These are phyloP conservation scores for Branchellion lobata DNA, from an alignment of 2,888 invertebrate species.

Conservation along the genomic window DNA sequence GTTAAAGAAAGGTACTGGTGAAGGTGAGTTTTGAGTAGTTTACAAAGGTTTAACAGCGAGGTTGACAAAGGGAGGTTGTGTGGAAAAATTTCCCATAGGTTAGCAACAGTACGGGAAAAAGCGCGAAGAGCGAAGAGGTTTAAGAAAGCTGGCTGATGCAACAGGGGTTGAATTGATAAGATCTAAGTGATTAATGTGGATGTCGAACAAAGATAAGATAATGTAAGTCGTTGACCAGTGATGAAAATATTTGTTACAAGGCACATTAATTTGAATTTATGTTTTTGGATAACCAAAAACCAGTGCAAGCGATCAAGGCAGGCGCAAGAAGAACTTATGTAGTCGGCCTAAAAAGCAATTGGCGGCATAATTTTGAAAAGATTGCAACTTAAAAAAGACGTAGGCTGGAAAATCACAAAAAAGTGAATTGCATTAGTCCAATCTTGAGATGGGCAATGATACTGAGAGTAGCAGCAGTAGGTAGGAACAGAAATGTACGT, in stretches of 20 bases:
- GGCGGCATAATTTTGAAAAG: not conserved
- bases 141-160: not conserved
- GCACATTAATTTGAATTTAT: not conserved
- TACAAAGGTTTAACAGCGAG: no score
- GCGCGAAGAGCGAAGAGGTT: not conserved
- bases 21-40: no score
- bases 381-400: not conserved
- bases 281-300: not conserved
- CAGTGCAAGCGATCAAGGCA: not conserved
- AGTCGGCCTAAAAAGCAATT: not conserved
- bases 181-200: not conserved
- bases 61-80: not conserved
- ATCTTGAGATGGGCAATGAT: not conserved
- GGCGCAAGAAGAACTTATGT: not conserved
- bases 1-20: no score
- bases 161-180: not conserved
- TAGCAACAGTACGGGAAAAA: slow-evolving; percentile 18
- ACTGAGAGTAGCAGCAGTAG: not conserved
- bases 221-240: not conserved
- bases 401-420: not conserved
- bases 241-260: not conserved
- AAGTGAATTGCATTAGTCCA: not conserved
- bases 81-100: not conserved
- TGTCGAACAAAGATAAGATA: not conserved
- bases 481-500: not conserved